Percentiles rank a stretch among this genome's conserved stretches.
Conservation (phyloP, 1,140 invertebrate genomes). For the Papilio polyxenes region DNA sequence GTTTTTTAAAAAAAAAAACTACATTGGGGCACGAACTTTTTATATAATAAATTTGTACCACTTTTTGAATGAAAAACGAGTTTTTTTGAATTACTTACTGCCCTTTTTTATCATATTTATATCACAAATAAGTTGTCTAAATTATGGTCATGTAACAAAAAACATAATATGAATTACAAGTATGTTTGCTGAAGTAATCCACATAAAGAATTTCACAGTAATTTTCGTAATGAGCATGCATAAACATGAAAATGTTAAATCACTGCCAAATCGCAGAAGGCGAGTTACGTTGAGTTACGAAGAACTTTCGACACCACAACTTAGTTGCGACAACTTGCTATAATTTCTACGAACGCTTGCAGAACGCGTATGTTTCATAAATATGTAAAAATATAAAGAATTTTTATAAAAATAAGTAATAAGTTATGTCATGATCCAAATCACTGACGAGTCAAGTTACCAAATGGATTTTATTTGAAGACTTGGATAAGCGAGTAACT, state of each 20-base stretch:
- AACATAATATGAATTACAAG: background rate
- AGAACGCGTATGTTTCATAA: background rate
- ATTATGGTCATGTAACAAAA: background rate
- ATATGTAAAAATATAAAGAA: background rate
- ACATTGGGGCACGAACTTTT: too few relatives aligned
- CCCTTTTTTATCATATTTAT: too few relatives aligned
- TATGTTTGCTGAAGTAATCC: background rate
- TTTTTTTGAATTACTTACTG: too few relatives aligned
- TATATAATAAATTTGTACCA: too few relatives aligned
- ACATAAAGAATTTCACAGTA: conserved; percentile 18
- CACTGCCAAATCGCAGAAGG: background rate
- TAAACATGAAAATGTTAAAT: conserved; percentile 28
- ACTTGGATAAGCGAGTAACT: too few relatives aligned
- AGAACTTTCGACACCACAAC: conserved; percentile 12
- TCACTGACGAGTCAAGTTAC: too few relatives aligned
- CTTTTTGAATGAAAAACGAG: too few relatives aligned
- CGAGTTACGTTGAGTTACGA: conserved; percentile 1
- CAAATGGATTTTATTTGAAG: too few relatives aligned
- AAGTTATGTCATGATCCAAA: too few relatives aligned
- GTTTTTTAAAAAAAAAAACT: too few relatives aligned
- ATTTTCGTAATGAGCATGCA: conserved; percentile 25
- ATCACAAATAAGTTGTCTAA: too few relatives aligned
- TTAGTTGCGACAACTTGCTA: conserved; percentile 15
- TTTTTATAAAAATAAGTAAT: background rate
- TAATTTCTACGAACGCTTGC: conserved; percentile 13